A percentile compares a stretch with the other conserved stretches of the same genome.
Evolutionary conservation across 37 sponge, comb jelly and placozoan genomes (phyloP).

Genomic region (Dysidea cf. avara): DNA sequence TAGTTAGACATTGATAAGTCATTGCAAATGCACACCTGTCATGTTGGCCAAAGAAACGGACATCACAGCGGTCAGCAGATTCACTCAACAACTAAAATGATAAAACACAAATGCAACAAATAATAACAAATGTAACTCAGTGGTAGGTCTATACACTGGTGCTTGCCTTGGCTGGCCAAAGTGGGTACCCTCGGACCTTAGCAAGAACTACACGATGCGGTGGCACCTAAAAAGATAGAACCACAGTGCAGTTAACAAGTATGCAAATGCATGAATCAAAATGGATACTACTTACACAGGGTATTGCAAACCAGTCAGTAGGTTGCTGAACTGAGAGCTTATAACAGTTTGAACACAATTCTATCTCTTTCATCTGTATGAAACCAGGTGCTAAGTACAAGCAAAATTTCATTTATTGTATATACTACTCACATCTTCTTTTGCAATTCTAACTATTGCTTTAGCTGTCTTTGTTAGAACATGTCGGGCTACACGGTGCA

Average conservation of each 20-base stretch:
- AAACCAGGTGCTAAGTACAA: slow-evolving; percentile 1
- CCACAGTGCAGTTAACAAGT: not conserved
- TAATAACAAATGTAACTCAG: not conserved
- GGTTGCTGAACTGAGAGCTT: slow-evolving; percentile 69
- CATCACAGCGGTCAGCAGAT: slow-evolving; percentile 84
- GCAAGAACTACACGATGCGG: slow-evolving; percentile 87
- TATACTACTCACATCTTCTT: slow-evolving; percentile 73
- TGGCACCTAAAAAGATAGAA: slow-evolving; percentile 36
- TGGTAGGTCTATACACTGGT: not conserved
- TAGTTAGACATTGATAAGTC: not conserved
- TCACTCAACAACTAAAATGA: slow-evolving; percentile 71
- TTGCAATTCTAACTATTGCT: slow-evolving; percentile 75
- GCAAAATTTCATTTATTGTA: not conserved
- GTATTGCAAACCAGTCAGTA: slow-evolving; percentile 82
- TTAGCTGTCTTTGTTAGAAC: slow-evolving; percentile 87
- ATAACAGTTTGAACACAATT: slow-evolving; percentile 86
- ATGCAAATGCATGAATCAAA: slow-evolving; percentile 4
- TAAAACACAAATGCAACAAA: not conserved
- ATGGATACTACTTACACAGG: slow-evolving; percentile 90
- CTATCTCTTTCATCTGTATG: slow-evolving; percentile 84
- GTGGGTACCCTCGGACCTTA: slow-evolving; percentile 87
- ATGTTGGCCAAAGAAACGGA: slow-evolving; percentile 94
- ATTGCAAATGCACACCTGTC: slow-evolving; percentile 40
- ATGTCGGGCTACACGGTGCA: slow-evolving; percentile 50
- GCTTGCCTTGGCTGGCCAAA: slow-evolving; percentile 93